Evolutionary conservation across 92 coral and sea anemone genomes (phyloP), one percentile per base, ranked within the genome.

Genomic region (Pocillopora grandis): DNA sequence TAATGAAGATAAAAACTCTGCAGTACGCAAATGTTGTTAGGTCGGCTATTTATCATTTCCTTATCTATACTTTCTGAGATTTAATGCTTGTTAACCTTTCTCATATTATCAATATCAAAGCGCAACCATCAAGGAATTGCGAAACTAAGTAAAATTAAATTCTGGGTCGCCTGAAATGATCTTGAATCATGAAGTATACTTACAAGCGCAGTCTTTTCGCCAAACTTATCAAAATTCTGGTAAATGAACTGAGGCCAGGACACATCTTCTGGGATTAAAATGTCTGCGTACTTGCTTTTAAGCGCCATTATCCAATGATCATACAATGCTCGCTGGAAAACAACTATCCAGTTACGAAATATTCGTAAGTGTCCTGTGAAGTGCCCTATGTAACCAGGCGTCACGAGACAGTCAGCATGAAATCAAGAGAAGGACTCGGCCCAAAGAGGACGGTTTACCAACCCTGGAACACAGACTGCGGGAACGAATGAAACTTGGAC

Each of bases 211-310:
- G 82, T 78, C 36, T 42, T 62, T 19, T 86, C 82, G 42, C 95
- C 98, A 76, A 82, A 94, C n/a, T 82, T 76, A 55, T 94, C 95
- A 79, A 94, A 94, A 77, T 84, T 76, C 36, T 82, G 80, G 80
- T 90, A 92, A 59, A 94, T 75, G 65, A 88, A 90, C 70, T 85
- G 85, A 6, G 98, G 90, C 90, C 90, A 88, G 12, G 98, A 88
- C 20, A 90, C 77, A 72, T 88, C 84, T 20, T 92, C 98, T 37
- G 95, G 93, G 62, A 94, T 85, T 48, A 77, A 63, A 31, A 94
- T 84, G 72, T 86, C 88, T 27, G 93, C 89, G 70, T 85, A 78
- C 71, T 89, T 90, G 85, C 98, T 92, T 65, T 58, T 90, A 37
- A 94, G 58, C 71, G 83, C 76, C 85, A 80, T 80, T 3, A 23